These are phyloP conservation scores for Numida meleagris DNA, from an alignment of 2,113 vertebrate genomes.

Conservation along the genomic window DNA sequence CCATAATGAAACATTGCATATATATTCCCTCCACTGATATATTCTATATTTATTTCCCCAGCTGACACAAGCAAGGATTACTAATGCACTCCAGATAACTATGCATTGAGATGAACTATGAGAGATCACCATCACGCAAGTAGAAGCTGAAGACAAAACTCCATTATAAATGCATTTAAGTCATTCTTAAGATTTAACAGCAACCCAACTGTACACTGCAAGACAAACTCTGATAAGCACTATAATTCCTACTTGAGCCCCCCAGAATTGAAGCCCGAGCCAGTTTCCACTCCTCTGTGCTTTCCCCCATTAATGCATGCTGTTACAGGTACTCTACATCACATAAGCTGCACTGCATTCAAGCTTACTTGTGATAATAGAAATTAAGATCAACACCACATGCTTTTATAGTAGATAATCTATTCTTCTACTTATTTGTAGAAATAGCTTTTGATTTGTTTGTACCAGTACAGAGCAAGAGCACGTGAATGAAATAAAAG, in stretches of 20 bases:
- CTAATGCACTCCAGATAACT: neutral
- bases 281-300: neutral
- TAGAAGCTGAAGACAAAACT: neutral
- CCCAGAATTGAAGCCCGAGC: neutral
- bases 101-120: neutral
- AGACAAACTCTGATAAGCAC: neutral
- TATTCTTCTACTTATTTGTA: neutral
- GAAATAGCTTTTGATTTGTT: neutral
- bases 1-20: neutral
- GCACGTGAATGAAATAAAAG: neutral
- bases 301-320: neutral
- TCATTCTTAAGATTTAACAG: neutral
- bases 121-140: neutral
- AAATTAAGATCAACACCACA: slow-evolving; percentile 10
- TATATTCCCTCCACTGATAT: neutral
- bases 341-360: neutral
- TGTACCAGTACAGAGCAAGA: neutral
- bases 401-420: neutral
- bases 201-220: neutral
- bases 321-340: neutral
- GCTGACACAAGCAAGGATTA: neutral
- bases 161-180: neutral
- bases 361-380: neutral
- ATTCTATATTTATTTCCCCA: neutral
- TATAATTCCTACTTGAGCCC: neutral